Base-by-base conservation (phyloP, 2,888 invertebrate genomes). In the Orgyia antiqua region DNA sequence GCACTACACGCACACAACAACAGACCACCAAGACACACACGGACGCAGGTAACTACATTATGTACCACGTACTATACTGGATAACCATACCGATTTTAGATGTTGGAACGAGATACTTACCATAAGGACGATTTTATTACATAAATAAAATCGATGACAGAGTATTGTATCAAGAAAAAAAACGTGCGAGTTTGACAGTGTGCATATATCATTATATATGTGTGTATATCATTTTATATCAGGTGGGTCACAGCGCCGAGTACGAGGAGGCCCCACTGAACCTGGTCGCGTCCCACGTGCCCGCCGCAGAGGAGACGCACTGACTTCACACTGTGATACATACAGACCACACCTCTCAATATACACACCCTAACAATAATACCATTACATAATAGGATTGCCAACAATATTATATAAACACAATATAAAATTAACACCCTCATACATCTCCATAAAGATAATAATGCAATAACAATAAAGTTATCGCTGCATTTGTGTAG, bases 251-350 rank as follows among this genome's bases (percentile, higher is more conserved):
- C 46, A 65, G 76, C 24, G 71, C 78, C 1, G 87, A 87, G 27
- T 86, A 87, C 61, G 87, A 87, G 51, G 92, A 92, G 49, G 88
- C 90, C 49, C 92, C 92, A 8, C 71, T 92, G 38, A 92, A 92
- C 74, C 80, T 92, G 45, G 92, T 92, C 29, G 89, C 92, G 25
- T 90, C 90, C 31, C 91, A 92, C 68, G 88, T 90, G 50, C 87
- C 91, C 37, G 87, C 91, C 39, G 89, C 91, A 48, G 90, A 89
- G 44, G 89, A 89, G 63, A 88, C 86, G 67, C 87, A 78, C 68
- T 83, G 78, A 83, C 72, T 54, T 33, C 23, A 47, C 57, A 29
- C 61, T 64, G 63, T 58, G 64, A 62, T 59, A 59, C 39, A 35
- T 29, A 15, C 37, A 34, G 26, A 25, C 24, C 29, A 5, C 28